Evolutionary conservation across 2,113 vertebrate genomes (phyloP), one percentile per base, ranked within the genome.

Genomic region (Seriola dumerili): DNA sequence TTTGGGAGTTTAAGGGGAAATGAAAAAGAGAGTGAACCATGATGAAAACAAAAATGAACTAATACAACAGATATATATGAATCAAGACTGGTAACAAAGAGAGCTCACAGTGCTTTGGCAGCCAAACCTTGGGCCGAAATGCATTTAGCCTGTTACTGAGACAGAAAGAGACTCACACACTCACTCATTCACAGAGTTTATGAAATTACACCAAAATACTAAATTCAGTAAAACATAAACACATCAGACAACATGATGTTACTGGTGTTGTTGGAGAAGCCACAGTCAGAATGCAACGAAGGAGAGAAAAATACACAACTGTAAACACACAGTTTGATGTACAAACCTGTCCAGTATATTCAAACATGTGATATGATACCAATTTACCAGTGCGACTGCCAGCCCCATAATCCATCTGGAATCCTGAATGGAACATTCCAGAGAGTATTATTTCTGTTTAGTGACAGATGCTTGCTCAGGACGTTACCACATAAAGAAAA

Each of bases 401-500:
- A 69, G 68, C 66, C 46, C 66, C 32, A 42, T 59, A 55, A 86
- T 64, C 67, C 52, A 40, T 65, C 70, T 73, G 72, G 65, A 81
- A 62, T 76, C 80, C 82, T 72, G 64, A 83, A 74, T n/a, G 78
- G 78, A 90, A 91, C 70, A 85, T 91, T 87, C 73, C 36, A 42
- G 38, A 77, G 77, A 55, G 69, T 70, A 65, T 83, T 62, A 72
- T 86, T 76, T 84, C 32, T 75, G 59, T 81, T 83, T 64, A 59
- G 81, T 72, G 85, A 85, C 84, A 87, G 62, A 86, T 69, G 84
- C 76, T 80, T 29, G 78, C 81, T 77, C 80, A 78, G 89, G 84
- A 92, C 65, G 65, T 85, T 66, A 78, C 78, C 73, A 68, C 82
- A 75, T 63, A 74, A 76, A 77, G 81, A 78, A 82, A 88, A 88